Evolutionary conservation across 2,113 vertebrate genomes (phyloP), one percentile per base, ranked within the genome.

Genomic region (Grammomys dolichurus): DNA sequence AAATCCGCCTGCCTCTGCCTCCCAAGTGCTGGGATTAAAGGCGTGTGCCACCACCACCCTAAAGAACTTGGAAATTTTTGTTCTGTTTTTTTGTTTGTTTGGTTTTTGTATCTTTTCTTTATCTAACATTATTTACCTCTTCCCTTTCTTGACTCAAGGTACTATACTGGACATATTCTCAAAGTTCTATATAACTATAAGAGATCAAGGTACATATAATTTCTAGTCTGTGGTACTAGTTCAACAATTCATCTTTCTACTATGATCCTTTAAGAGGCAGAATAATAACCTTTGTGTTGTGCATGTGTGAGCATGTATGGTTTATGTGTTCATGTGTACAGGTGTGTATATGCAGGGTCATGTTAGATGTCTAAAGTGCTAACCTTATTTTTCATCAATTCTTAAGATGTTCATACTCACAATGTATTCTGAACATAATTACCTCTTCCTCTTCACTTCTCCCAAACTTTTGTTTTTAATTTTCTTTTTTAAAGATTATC

Each of bases 191-290:
- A 95, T 75, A 26, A 89, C 48, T 88, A n/a, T 3, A 63, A 86
- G 81, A 94, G 87, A 90, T 51, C 67, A 96, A 80, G 36, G 81
- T 54, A 46, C 17, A 82, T 19, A 87, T 67, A 5, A 43, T 16
- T 28, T 36, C 80, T 87, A 40, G 46, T 67, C 10, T 51, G 22
- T 67, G 54, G 51, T 65, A 48, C 60, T 95, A 63, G 48, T n/a
- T 81, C 26, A 73, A 56, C 80, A 72, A 76, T 87, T 77, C 67
- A 56, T 81, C 78, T 93, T 95, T 87, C 85, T 2, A 76, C 17
- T 89, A 17, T 36, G 31, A 24, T n/a, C 33, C 77, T 89, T 86
- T 33, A 20, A 86, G 40, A 67, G 28, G 36, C 63, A 86, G 81
- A 67, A 67, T 67, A 65, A 67, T 67, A 33, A 85, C 60, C 82